Conservation (phyloP, 2,888 invertebrate species). For the Drosophila neoperkinsi region DNA sequence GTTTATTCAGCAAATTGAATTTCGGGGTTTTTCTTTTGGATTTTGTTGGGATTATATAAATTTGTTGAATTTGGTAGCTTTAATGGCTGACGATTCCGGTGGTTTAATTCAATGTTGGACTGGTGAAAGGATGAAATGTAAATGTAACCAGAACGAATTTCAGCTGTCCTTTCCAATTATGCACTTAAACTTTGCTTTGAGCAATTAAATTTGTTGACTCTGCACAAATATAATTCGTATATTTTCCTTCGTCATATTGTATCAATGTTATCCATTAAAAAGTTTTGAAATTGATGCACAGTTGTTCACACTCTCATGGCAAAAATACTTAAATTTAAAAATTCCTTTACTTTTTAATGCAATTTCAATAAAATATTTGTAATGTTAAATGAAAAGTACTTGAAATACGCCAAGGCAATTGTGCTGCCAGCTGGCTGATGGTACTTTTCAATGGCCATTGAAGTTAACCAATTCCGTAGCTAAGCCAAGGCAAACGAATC, state of each 20-base stretch:
- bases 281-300: not conserved
- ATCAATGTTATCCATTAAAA: not conserved
- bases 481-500: conserved; percentile 51
- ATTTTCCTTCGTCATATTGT: not conserved
- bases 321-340: conserved; percentile 4
- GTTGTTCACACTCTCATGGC: conserved; percentile 6
- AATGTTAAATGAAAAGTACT: conserved; percentile 22
- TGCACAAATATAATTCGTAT: not conserved
- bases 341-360: conserved; percentile 14
- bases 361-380: conserved; percentile 5
- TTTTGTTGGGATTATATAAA: not conserved
- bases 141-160: conserved; percentile 27
- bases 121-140: not conserved
- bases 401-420: conserved; percentile 22
- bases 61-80: conserved; percentile 47
- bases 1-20: conserved; percentile 46
- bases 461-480: conserved; percentile 54
- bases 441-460: conserved; percentile 34
- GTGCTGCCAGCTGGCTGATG: conserved; percentile 28
- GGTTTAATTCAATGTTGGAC: not conserved
- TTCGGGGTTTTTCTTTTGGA: conserved; percentile 8
- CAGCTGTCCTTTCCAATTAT: conserved; percentile 21
- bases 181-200: conserved; percentile 27
- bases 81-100: conserved; percentile 32
- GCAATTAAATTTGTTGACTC: conserved; percentile 23